Conservation (phyloP, 2,888 invertebrate genomes). For the Lasioglossum calceatum region DNA sequence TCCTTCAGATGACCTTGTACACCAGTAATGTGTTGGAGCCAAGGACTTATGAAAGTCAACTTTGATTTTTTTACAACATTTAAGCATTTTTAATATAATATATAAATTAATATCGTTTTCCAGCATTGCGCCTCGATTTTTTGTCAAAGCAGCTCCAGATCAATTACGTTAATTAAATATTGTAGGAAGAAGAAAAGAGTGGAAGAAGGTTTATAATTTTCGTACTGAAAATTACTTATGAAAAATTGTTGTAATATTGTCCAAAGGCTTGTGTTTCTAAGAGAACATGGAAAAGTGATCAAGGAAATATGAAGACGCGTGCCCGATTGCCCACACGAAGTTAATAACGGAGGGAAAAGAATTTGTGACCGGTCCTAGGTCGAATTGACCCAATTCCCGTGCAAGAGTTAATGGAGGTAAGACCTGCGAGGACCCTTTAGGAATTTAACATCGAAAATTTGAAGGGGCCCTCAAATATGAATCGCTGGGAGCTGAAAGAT, state of each 20-base stretch:
- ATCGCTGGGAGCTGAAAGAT: not conserved
- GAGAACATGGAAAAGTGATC: not conserved
- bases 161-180: not conserved
- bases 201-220: not conserved
- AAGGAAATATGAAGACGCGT: not conserved
- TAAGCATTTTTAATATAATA: too few relatives aligned
- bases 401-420: slow-evolving; percentile 31
- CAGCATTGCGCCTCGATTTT: too few relatives aligned
- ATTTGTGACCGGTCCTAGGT: not conserved
- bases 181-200: not conserved
- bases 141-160: too few relatives aligned
- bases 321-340: not conserved
- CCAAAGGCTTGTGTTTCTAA: not conserved
- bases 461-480: not conserved
- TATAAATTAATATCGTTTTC: too few relatives aligned
- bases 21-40: too few relatives aligned
- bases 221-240: not conserved
- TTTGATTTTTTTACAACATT: too few relatives aligned
- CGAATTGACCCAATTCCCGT: not conserved
- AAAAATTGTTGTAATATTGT: not conserved
- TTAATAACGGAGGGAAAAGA: not conserved
- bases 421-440: not conserved
- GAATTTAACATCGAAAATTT: slow-evolving; percentile 15
- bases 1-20: too few relatives aligned
- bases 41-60: too few relatives aligned